Evolutionary conservation across 1,140 invertebrate genomes (phyloP).

Genomic region (Hetaerina americana): DNA sequence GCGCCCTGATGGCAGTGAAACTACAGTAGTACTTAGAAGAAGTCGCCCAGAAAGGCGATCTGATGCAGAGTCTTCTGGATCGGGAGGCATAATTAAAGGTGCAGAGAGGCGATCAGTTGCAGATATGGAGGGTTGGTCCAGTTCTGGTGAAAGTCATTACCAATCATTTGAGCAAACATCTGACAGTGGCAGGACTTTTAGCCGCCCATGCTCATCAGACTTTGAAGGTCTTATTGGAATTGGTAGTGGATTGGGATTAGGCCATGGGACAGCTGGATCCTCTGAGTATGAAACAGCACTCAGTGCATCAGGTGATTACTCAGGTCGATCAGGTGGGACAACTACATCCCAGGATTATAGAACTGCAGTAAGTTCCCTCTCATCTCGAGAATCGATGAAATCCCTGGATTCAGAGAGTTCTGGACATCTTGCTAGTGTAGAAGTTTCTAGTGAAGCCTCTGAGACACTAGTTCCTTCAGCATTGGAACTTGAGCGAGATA

Average conservation of each 20-base stretch:
- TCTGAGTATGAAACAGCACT: constrained; percentile 83
- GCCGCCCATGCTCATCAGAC: constrained; percentile 75
- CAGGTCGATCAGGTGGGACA: constrained; percentile 52
- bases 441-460: constrained; percentile 71
- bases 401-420: constrained; percentile 79
- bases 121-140: constrained; percentile 54
- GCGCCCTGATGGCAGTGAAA: constrained; percentile 15
- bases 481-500: constrained; percentile 33
- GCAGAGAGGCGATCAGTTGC: constrained; percentile 25
- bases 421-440: constrained; percentile 71
- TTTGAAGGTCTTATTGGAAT: constrained; percentile 56
- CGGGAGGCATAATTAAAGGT: constrained; percentile 14
- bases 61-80: constrained; percentile 34
- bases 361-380: constrained; percentile 67
- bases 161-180: constrained; percentile 70
- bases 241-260: constrained; percentile 35
- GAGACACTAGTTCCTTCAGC: constrained; percentile 76
- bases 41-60: constrained; percentile 35
- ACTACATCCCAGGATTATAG: constrained; percentile 67
- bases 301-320: constrained; percentile 54
- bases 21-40: constrained; percentile 26
- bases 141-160: constrained; percentile 80
- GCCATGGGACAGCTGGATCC: constrained; percentile 34
- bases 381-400: constrained; percentile 76
- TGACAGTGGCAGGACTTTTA: constrained; percentile 43